phyloP scores from a whole-genome alignment of 2,113 vertebrate species.

The Suncus etruscus region DNA sequence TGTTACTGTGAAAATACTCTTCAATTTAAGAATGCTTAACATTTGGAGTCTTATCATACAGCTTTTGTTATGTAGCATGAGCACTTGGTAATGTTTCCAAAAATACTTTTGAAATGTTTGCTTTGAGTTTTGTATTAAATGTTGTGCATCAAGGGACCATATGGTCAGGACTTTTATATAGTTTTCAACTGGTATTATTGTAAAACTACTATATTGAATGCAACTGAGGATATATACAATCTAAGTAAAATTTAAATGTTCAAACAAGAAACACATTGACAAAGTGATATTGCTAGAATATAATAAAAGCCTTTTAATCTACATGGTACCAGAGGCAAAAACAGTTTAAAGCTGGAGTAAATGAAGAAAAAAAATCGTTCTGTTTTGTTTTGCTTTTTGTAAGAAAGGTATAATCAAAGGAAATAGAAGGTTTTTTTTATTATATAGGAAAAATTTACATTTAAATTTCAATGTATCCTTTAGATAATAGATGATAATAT shows the following conservation, averaged over 20 bases:
- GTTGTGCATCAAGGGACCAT: conserved; percentile 79
- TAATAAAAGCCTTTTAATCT: conserved; percentile 77
- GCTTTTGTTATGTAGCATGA: conserved; percentile 78
- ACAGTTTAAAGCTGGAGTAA: conserved; percentile 70
- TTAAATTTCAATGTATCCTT: neutral
- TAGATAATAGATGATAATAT: conserved; percentile 19
- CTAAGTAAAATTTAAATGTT: conserved; percentile 79
- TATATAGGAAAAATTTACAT: conserved; percentile 64
- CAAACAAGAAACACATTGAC: conserved; percentile 61
- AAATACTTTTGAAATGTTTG: conserved; percentile 83
- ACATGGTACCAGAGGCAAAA: conserved; percentile 66
- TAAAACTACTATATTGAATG: conserved; percentile 69
- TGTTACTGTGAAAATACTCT: conserved; percentile 73
- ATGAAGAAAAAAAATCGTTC: conserved; percentile 58
- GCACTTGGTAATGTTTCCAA: conserved; percentile 82
- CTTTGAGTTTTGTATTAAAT: conserved; percentile 82
- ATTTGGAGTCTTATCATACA: conserved; percentile 69
- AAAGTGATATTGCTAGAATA: conserved; percentile 57
- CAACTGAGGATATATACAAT: conserved; percentile 72
- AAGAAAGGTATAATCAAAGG: conserved; percentile 33
- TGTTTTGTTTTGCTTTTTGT: conserved; percentile 22
- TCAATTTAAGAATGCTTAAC: conserved; percentile 64
- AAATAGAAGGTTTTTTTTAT: conserved; percentile 41
- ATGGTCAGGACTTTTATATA: conserved; percentile 77
- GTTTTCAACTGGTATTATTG: conserved; percentile 72